phyloP scores from a whole-genome alignment of 2,113 vertebrate genomes.

The Verasper variegatus region DNA sequence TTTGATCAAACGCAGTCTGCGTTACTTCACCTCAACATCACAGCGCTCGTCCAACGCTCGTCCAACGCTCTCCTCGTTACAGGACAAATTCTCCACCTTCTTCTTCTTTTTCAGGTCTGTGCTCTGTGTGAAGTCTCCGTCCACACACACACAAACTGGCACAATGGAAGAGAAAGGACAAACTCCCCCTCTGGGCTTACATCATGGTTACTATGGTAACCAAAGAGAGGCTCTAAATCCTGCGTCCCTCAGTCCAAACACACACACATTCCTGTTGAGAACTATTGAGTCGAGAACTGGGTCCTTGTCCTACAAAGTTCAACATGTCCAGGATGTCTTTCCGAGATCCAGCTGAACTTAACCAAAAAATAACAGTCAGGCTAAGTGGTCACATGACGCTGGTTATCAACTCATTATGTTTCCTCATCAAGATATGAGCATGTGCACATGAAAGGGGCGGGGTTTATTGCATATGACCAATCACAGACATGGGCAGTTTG shows the following conservation, averaged over 20 bases:
- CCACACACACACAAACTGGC: background rate
- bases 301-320: too few relatives aligned
- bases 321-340: too few relatives aligned
- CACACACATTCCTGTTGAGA: constrained; percentile 36
- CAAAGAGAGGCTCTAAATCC: constrained; percentile 53
- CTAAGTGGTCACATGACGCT: too few relatives aligned
- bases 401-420: too few relatives aligned
- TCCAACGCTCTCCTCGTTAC: background rate
- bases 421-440: too few relatives aligned
- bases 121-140: background rate
- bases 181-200: constrained; percentile 42
- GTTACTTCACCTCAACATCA: constrained; percentile 25
- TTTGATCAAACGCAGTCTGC: background rate
- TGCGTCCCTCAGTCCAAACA: constrained; percentile 27
- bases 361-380: too few relatives aligned
- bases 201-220: constrained; percentile 55
- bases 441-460: too few relatives aligned
- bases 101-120: background rate
- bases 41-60: background rate
- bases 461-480: too few relatives aligned
- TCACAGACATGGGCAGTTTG: too few relatives aligned
- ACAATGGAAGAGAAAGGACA: constrained; percentile 37
- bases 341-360: too few relatives aligned
- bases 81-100: background rate
- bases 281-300: constrained; percentile 27